phyloP scores from a whole-genome alignment of 2,113 vertebrate species.

The Vidua macroura region DNA sequence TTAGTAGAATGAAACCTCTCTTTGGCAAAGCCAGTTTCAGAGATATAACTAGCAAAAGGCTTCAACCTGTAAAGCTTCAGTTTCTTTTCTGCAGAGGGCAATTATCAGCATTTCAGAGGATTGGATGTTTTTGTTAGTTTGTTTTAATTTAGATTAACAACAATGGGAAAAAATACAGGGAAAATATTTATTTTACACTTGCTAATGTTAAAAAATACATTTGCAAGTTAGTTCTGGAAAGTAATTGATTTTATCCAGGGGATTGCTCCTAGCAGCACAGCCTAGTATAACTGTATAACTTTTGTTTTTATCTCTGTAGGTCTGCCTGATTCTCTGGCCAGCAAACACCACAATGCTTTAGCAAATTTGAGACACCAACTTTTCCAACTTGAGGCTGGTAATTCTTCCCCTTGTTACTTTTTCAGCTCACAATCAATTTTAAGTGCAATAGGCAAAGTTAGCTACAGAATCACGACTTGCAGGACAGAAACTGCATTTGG shows the following conservation, averaged over 20 bases:
- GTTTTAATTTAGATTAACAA: not conserved
- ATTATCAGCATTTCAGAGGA: not conserved
- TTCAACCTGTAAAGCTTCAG: not conserved
- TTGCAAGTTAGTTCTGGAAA: not conserved
- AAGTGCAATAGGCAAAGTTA: not conserved
- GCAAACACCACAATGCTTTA: not conserved
- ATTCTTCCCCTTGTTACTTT: not conserved
- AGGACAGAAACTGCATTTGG: not conserved
- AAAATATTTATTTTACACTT: not conserved
- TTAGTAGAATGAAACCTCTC: not conserved
- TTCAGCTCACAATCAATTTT: not conserved
- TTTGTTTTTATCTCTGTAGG: not conserved
- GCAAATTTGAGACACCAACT: not conserved
- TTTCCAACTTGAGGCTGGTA: conserved; percentile 29
- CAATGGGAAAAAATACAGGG: not conserved
- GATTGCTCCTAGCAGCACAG: not conserved
- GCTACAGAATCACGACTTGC: not conserved
- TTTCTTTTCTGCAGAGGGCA: not conserved
- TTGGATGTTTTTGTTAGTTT: not conserved
- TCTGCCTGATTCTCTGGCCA: not conserved
- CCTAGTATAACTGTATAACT: not conserved
- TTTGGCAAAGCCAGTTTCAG: not conserved
- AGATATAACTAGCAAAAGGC: not conserved
- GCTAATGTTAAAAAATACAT: not conserved
- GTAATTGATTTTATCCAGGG: not conserved